A percentile compares a stretch with the other conserved stretches of the same genome.
These are phyloP conservation scores for Oxyteleia sp. DNA, from an alignment of 2,888 invertebrate species.

Conservation along the genomic window DNA sequence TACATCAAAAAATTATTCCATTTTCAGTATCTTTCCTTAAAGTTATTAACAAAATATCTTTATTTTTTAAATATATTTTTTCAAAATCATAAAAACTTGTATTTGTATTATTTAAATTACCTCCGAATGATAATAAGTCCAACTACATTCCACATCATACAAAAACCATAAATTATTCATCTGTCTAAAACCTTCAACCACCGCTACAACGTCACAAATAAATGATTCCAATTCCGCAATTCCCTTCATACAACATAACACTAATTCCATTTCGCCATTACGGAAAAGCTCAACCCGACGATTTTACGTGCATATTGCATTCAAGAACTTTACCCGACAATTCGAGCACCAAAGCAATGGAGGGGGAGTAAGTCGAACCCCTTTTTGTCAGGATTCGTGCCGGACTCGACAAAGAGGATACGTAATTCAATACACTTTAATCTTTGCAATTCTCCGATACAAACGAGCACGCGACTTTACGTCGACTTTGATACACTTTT, in stretches of 20 bases:
- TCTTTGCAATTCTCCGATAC: slow-evolving; percentile 18
- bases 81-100: no score
- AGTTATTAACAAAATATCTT: no score
- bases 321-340: slow-evolving; percentile 5
- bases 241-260: background rate
- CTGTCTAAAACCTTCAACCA: background rate
- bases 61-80: no score
- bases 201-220: slow-evolving; percentile 6
- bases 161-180: slow-evolving; percentile 6
- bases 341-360: background rate
- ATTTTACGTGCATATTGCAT: background rate
- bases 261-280: slow-evolving; percentile 18
- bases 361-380: background rate
- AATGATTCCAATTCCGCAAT: background rate
- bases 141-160: no score
- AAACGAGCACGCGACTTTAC: slow-evolving; percentile 10
- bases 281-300: background rate
- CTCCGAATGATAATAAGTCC: no score
- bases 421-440: slow-evolving; percentile 39
- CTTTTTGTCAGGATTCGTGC: slow-evolving; percentile 18
- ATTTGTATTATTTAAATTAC: no score
- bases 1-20: no score
- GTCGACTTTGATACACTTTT: slow-evolving; percentile 25
- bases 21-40: no score
- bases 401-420: slow-evolving; percentile 1